phyloP scores from a whole-genome alignment of 2,888 invertebrate species.

The Drosophila silvestris region DNA sequence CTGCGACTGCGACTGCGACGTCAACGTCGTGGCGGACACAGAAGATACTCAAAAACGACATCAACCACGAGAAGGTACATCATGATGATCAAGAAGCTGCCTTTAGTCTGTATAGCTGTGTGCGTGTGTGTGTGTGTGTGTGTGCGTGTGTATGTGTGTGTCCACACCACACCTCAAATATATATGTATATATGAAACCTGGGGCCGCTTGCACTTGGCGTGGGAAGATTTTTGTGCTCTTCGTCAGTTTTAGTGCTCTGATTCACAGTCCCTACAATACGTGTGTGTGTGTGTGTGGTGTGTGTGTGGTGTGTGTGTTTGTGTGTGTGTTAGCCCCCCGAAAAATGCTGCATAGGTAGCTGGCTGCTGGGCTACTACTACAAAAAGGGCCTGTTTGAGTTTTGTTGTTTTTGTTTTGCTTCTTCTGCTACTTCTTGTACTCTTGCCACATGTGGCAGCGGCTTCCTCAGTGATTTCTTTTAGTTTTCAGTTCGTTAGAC shows the following conservation, averaged over 20 bases:
- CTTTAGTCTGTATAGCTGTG: constrained; percentile 32
- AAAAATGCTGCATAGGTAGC: constrained; percentile 61
- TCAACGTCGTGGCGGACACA: constrained; percentile 25
- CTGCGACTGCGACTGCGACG: constrained; percentile 45
- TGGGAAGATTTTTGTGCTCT: constrained; percentile 84
- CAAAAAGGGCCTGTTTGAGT: constrained; percentile 50
- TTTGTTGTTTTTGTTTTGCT: constrained; percentile 34
- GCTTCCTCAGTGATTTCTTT: constrained; percentile 51
- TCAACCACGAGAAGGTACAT: constrained; percentile 52
- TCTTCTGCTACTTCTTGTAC: constrained; percentile 20
- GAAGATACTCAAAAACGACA: constrained; percentile 53
- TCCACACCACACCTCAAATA: constrained; percentile 71
- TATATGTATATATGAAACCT: constrained; percentile 35
- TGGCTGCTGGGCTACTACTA: constrained; percentile 54
- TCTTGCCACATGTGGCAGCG: constrained; percentile 3
- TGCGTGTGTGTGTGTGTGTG: constrained; percentile 32
- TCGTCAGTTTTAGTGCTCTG: constrained; percentile 66
- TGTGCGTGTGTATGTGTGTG: constrained; percentile 39
- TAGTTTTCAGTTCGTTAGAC: constrained; percentile 71
- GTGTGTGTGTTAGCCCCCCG: constrained; percentile 24
- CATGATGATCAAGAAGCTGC: constrained; percentile 67
- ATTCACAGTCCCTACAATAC: constrained; percentile 62
- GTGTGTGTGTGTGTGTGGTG: constrained; percentile 16
- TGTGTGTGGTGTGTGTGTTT: constrained; percentile 12
- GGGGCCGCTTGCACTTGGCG: constrained; percentile 80